These are phyloP conservation scores for Microtus richardsoni DNA, from an alignment of 2,113 vertebrate species.

Conservation along the genomic window DNA sequence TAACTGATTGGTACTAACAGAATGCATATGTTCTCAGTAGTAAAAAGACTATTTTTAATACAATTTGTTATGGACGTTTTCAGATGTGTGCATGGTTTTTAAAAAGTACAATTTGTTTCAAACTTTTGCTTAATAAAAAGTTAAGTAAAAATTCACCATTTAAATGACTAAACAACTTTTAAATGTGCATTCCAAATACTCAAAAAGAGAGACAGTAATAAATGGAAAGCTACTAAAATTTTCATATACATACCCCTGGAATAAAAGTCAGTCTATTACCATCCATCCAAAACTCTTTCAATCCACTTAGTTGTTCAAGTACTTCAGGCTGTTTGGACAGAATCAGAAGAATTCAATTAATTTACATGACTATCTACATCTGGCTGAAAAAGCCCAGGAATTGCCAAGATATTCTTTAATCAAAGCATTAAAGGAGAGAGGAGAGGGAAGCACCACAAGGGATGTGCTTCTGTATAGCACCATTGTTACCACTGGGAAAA, in stretches of 20 bases:
- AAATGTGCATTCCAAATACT: slow-evolving; percentile 32
- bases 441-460: background rate
- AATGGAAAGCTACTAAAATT: slow-evolving; percentile 53
- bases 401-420: slow-evolving; percentile 42
- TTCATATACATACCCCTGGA: slow-evolving; percentile 92
- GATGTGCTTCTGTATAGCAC: background rate
- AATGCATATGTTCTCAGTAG: background rate
- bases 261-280: slow-evolving; percentile 97
- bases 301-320: slow-evolving; percentile 95
- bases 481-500: slow-evolving; percentile 6
- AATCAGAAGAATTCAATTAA: background rate
- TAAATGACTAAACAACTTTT: background rate
- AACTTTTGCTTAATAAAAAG: slow-evolving; percentile 24
- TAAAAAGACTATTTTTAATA: background rate
- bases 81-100: background rate
- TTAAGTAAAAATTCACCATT: background rate
- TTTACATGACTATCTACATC: background rate
- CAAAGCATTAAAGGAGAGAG: background rate
- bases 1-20: background rate
- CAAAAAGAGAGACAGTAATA: background rate
- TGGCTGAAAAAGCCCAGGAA: background rate
- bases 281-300: slow-evolving; percentile 99
- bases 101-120: slow-evolving; percentile 17
- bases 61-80: background rate
- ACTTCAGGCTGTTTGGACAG: slow-evolving; percentile 94